Evolutionary conservation across 2,113 vertebrate species (phyloP).

Genomic region (Takifugu bimaculatus): DNA sequence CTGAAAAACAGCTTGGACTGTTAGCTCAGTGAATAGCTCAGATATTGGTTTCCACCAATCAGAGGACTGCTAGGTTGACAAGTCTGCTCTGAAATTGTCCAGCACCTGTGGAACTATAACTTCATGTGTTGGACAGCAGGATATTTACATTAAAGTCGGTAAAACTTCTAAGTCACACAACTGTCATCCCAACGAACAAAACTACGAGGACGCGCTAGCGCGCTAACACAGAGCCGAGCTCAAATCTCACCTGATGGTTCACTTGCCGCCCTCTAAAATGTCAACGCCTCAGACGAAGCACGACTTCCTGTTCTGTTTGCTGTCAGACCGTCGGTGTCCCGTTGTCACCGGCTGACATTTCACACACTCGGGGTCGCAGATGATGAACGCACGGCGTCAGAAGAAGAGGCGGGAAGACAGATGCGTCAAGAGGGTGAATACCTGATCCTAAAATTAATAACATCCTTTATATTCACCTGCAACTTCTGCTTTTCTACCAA

Average conservation of each 20-base stretch:
- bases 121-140: slow-evolving; percentile 22
- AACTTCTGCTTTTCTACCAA: too few species aligned
- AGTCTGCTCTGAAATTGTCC: slow-evolving; percentile 21
- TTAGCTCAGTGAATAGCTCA: too few species aligned
- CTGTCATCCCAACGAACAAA: too few species aligned
- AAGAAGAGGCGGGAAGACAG: background rate
- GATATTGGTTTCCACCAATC: background rate
- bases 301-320: slow-evolving; percentile 20
- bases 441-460: too few species aligned
- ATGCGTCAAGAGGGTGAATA: too few species aligned
- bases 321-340: slow-evolving; percentile 24
- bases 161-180: slow-evolving; percentile 15
- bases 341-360: slow-evolving; percentile 49
- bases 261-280: slow-evolving; percentile 56
- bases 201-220: background rate
- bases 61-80: background rate
- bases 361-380: slow-evolving; percentile 33
- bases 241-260: slow-evolving; percentile 69
- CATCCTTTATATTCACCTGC: too few species aligned
- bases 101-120: slow-evolving; percentile 10
- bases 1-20: too few species aligned
- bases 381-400: slow-evolving; percentile 4
- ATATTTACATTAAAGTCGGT: slow-evolving; percentile 12
- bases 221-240: slow-evolving; percentile 2
- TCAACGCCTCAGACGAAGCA: slow-evolving; percentile 54